These are phyloP conservation scores for Cyrtonyx montezumae DNA, from an alignment of 2,113 vertebrate species.

Conservation along the genomic window DNA sequence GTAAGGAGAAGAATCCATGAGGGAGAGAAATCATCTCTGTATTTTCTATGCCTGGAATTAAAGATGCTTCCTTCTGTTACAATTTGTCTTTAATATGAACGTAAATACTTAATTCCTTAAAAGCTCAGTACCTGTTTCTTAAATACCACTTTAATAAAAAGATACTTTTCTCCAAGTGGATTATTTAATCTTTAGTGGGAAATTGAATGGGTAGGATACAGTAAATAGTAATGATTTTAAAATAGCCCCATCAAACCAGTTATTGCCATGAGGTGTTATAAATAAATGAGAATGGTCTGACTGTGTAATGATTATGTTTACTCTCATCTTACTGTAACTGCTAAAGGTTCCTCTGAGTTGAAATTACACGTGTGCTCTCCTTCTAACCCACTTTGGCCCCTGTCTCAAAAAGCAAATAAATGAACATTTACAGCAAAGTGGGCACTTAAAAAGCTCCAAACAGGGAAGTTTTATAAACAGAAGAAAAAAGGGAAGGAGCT, in stretches of 20 bases:
- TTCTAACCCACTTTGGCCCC: background rate
- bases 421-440: background rate
- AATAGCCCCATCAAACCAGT: conserved; percentile 31
- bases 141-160: conserved; percentile 43
- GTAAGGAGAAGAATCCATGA: background rate
- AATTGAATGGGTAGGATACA: conserved; percentile 18
- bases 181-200: conserved; percentile 27
- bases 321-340: background rate
- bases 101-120: conserved; percentile 32
- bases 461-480: background rate
- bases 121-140: background rate
- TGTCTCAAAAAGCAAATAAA: background rate
- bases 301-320: conserved; percentile 19
- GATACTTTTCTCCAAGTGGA: background rate
- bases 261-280: conserved; percentile 15
- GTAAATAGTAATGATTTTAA: conserved; percentile 55
- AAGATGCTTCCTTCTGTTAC: background rate
- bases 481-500: background rate
- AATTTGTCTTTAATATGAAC: background rate
- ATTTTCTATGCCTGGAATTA: conserved; percentile 1
- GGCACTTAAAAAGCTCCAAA: background rate
- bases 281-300: conserved; percentile 40
- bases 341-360: background rate
- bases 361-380: background rate
- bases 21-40: background rate